A percentile compares a stretch with the other conserved stretches of the same genome.
phyloP scores from a whole-genome alignment of 2,797 vertebrate species.

The Bradypodion ventrale region DNA sequence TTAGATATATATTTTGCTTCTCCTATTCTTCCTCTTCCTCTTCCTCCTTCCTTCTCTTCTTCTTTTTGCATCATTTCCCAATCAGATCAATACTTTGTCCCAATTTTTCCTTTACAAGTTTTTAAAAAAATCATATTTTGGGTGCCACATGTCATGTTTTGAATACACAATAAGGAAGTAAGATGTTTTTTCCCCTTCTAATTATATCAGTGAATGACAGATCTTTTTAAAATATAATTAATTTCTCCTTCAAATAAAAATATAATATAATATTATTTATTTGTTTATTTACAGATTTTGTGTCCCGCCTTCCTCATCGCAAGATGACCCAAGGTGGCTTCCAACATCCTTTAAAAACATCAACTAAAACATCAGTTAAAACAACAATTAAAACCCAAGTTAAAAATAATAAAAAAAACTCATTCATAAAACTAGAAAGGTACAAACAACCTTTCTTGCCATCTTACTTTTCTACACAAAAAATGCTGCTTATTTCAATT shows the following conservation, averaged over 20 bases:
- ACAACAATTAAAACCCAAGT: too few relatives aligned
- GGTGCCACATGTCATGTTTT: not conserved
- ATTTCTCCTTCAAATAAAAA: slow-evolving; percentile 16
- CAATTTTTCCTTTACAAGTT: slow-evolving; percentile 4
- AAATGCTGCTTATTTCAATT: not conserved
- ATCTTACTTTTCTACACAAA: not conserved
- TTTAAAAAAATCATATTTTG: not conserved
- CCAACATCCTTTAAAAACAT: too few relatives aligned
- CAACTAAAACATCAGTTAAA: too few relatives aligned
- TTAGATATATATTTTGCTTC: too few relatives aligned
- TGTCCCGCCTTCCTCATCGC: too few relatives aligned
- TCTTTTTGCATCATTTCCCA: not conserved
- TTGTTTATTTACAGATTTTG: too few relatives aligned
- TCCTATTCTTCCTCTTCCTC: too few relatives aligned
- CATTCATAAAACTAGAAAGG: too few relatives aligned
- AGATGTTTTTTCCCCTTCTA: not conserved
- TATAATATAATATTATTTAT: not conserved
- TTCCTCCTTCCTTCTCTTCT: not conserved
- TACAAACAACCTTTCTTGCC: not conserved
- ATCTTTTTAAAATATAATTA: not conserved
- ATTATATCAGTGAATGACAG: not conserved
- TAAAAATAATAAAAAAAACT: too few relatives aligned
- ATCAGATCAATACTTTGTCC: not conserved
- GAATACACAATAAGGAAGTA: slow-evolving; percentile 10
- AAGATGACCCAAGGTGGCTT: too few relatives aligned